Conservation (phyloP, 2,888 invertebrate genomes). For the Tholera decimalis region DNA sequence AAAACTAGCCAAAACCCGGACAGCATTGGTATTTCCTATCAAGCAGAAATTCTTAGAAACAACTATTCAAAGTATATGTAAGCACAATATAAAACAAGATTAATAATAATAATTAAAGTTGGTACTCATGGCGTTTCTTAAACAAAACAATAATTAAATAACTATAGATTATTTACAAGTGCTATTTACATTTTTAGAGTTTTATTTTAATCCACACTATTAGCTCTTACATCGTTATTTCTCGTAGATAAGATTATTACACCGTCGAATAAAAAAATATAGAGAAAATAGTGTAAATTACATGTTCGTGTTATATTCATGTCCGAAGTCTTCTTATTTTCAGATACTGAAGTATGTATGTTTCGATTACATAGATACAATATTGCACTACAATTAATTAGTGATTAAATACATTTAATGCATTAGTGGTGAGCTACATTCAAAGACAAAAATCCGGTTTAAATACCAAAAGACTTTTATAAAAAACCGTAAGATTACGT, state of each 20-base stretch:
- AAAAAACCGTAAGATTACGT: constrained; percentile 7
- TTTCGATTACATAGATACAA: constrained; percentile 37
- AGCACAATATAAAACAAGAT: neutral
- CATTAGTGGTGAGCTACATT: constrained; percentile 29
- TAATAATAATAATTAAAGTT: neutral
- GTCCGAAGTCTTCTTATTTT: constrained; percentile 14
- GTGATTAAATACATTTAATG: constrained; percentile 59
- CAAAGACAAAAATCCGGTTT: constrained; percentile 22
- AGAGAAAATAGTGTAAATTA: constrained; percentile 16
- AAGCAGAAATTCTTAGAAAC: neutral
- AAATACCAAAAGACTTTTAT: constrained; percentile 18
- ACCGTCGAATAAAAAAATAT: neutral
- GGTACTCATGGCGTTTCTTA: neutral
- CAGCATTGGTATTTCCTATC: neutral
- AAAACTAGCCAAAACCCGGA: no score
- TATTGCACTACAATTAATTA: constrained; percentile 54
- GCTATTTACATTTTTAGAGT: constrained; percentile 45
- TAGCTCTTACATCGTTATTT: constrained; percentile 2
- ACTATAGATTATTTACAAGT: constrained; percentile 51
- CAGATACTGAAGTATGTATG: constrained; percentile 18
- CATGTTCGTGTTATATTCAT: neutral
- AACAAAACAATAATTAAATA: constrained; percentile 38
- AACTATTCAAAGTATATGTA: neutral
- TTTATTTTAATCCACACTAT: constrained; percentile 26
- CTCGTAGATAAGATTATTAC: neutral